Evolutionary conservation across 2,113 vertebrate species (phyloP).

Genomic region (Xiphophorus hellerii): DNA sequence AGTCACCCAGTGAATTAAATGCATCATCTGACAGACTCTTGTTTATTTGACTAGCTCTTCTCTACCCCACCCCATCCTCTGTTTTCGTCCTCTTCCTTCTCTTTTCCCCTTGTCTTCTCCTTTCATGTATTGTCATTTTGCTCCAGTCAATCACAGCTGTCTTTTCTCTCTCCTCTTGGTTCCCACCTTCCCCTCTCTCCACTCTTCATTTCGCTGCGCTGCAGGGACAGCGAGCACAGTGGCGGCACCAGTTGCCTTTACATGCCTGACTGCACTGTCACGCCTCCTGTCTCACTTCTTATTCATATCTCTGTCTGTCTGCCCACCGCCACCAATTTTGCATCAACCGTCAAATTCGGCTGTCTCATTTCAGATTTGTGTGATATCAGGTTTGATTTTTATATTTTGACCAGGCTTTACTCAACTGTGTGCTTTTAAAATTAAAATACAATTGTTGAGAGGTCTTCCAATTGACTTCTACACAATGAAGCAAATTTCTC

Average conservation of each 20-base stretch:
- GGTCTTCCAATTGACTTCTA: background rate
- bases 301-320: conserved; percentile 55
- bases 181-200: conserved; percentile 17
- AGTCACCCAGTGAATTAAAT: conserved; percentile 45
- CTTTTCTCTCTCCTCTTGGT: conserved; percentile 23
- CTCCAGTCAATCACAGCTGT: conserved; percentile 40
- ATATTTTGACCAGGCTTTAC: background rate
- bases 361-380: conserved; percentile 18
- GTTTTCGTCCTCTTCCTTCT: background rate
- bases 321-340: conserved; percentile 28
- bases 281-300: conserved; percentile 51
- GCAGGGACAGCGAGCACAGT: conserved; percentile 41
- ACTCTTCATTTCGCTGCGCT: conserved; percentile 41
- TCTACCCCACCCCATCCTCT: conserved; percentile 19
- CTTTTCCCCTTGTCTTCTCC: conserved; percentile 12
- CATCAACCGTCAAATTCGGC: conserved; percentile 26
- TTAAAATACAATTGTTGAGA: background rate
- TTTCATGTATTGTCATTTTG: conserved; percentile 51
- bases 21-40: conserved; percentile 40
- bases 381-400: conserved; percentile 1
- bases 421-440: background rate
- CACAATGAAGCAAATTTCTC: background rate
- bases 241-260: conserved; percentile 63
- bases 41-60: conserved; percentile 42
- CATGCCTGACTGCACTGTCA: conserved; percentile 56